Evolutionary conservation across 2,797 vertebrate genomes (phyloP).

Genomic region (Tokudaia tokunoshimensis): DNA sequence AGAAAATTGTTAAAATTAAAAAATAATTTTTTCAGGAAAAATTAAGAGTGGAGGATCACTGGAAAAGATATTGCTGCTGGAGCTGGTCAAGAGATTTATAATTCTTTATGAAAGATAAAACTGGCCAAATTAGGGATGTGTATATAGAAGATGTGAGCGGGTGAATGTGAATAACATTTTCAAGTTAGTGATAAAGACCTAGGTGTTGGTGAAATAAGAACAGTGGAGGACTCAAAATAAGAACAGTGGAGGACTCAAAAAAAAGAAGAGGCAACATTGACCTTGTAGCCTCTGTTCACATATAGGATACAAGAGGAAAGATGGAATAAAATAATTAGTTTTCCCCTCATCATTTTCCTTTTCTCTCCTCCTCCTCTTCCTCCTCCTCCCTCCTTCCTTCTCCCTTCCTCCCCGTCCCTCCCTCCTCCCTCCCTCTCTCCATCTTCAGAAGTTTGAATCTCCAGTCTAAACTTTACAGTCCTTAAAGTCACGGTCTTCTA

Average conservation of each 20-base stretch:
- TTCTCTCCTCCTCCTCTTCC: not conserved
- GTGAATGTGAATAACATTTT: not conserved
- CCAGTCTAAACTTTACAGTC: constrained; percentile 41
- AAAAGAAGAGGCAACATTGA: not conserved
- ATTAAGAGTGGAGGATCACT: not conserved
- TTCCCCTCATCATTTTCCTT: no score
- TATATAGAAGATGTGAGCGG: not conserved
- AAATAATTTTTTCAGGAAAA: not conserved
- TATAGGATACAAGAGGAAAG: not conserved
- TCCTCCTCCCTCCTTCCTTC: fast-evolving
- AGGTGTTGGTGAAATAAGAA: not conserved
- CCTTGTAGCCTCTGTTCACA: not conserved
- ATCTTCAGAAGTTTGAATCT: not conserved
- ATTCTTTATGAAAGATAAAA: not conserved
- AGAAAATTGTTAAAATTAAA: not conserved
- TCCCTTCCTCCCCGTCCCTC: no score
- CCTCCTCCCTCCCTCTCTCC: no score
- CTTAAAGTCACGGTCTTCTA: constrained; percentile 62
- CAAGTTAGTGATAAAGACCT: not conserved
- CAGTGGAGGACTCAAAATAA: not conserved
- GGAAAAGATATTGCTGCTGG: not conserved
- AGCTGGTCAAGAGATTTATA: not conserved
- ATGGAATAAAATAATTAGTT: not conserved
- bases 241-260: not conserved
- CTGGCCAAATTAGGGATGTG: not conserved